Evolutionary conservation across 2,113 vertebrate genomes (phyloP).

Genomic region (Pipa parva): DNA sequence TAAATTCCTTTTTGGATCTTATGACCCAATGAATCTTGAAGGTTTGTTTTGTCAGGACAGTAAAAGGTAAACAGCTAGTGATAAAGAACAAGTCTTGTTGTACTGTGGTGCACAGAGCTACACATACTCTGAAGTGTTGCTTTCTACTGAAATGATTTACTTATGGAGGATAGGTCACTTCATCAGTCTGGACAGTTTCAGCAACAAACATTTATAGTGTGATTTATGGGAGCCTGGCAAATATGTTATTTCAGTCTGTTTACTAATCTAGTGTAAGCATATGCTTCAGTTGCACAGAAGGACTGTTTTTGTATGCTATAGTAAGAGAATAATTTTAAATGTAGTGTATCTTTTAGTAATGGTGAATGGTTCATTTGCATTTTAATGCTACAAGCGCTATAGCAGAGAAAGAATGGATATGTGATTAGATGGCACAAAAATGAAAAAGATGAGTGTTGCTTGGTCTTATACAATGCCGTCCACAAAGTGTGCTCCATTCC

Average conservation of each 20-base stretch:
- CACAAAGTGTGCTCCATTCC: too few species aligned
- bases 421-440: too few species aligned
- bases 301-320: conserved; percentile 10
- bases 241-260: conserved; percentile 41
- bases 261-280: conserved; percentile 35
- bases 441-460: too few species aligned
- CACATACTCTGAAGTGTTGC: conserved; percentile 58
- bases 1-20: neutral
- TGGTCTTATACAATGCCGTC: too few species aligned
- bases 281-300: conserved; percentile 32
- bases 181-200: conserved; percentile 67
- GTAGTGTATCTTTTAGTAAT: too few species aligned
- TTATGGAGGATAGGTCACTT: conserved; percentile 66
- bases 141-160: conserved; percentile 61
- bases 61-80: conserved; percentile 48
- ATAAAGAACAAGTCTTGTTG: conserved; percentile 54
- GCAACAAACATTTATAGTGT: conserved; percentile 66
- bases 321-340: neutral
- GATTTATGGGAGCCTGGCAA: conserved; percentile 55
- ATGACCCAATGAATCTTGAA: conserved; percentile 40
- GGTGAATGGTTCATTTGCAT: too few species aligned
- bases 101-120: conserved; percentile 54
- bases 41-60: conserved; percentile 36
- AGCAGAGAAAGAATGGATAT: too few species aligned
- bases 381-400: neutral